Percentiles rank a stretch among this genome's conserved stretches.
phyloP scores from a whole-genome alignment of 2,888 invertebrate species.

The Andrena marginata region DNA sequence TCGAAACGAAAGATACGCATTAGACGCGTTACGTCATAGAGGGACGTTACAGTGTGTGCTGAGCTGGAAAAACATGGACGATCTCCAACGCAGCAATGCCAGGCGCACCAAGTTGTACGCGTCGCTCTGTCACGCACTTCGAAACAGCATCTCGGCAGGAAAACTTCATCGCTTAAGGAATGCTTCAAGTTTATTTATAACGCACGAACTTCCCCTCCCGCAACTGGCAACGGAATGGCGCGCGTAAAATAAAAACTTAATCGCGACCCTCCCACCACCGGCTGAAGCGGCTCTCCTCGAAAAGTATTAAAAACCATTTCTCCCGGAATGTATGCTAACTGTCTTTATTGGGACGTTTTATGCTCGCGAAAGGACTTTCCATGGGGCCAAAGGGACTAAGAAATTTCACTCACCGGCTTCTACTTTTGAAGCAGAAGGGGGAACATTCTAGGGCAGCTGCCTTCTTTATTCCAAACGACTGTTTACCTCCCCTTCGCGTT shows the following conservation, averaged over 20 bases:
- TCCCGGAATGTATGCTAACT: slow-evolving; percentile 6
- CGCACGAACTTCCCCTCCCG: not conserved
- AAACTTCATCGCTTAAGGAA: slow-evolving; percentile 8
- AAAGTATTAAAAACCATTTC: slow-evolving; percentile 33
- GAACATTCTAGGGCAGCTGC: not conserved
- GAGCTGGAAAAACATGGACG: not conserved
- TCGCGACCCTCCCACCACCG: not conserved
- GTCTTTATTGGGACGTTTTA: slow-evolving; percentile 20
- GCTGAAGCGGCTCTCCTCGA: slow-evolving; percentile 2
- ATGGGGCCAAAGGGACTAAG: not conserved
- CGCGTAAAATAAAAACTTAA: slow-evolving; percentile 25
- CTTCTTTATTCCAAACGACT: not conserved
- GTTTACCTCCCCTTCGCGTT: not conserved
- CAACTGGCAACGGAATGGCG: not conserved
- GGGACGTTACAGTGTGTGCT: not conserved
- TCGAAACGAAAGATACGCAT: not conserved
- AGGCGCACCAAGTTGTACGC: not conserved
- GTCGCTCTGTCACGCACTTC: not conserved
- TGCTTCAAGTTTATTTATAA: slow-evolving; percentile 20
- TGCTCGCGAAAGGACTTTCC: not conserved
- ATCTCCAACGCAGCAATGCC: not conserved
- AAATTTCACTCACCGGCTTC: not conserved
- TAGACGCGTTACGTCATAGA: not conserved
- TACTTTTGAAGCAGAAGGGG: not conserved
- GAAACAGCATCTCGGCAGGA: not conserved